Conservation (phyloP, 2,888 invertebrate genomes). For the Ophraella communa region DNA sequence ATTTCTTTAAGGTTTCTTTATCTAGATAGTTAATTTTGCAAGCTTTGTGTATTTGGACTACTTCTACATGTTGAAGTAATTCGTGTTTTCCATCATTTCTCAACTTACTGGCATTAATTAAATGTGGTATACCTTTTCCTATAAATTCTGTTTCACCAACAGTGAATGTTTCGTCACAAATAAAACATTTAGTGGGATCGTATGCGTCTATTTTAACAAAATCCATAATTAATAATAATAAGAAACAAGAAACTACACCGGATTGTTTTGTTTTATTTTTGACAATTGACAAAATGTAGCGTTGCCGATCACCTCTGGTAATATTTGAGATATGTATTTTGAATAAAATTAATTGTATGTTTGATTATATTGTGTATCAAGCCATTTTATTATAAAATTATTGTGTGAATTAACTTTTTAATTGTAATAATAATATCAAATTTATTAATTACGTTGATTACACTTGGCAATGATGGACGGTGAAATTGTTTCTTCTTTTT, state of each 20-base stretch:
- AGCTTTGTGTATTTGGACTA: constrained; percentile 4
- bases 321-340: too few species aligned
- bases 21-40: constrained; percentile 6
- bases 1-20: not conserved
- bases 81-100: constrained; percentile 4
- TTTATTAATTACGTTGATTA: too few species aligned
- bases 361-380: too few species aligned
- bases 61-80: not conserved
- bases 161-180: not conserved
- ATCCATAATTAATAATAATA: not conserved
- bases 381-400: too few species aligned
- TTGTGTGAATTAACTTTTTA: too few species aligned
- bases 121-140: constrained; percentile 10
- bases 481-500: too few species aligned
- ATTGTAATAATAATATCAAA: too few species aligned
- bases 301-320: too few species aligned
- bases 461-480: too few species aligned
- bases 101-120: constrained; percentile 1
- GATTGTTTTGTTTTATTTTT: not conserved
- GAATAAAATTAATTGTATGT: too few species aligned
- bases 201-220: not conserved
- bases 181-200: constrained; percentile 5
- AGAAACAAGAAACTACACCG: too few species aligned
- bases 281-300: not conserved
- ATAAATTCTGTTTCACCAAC: constrained; percentile 5